These are phyloP conservation scores for Lochmaea capreae DNA, from an alignment of 2,888 invertebrate species.

Conservation along the genomic window DNA sequence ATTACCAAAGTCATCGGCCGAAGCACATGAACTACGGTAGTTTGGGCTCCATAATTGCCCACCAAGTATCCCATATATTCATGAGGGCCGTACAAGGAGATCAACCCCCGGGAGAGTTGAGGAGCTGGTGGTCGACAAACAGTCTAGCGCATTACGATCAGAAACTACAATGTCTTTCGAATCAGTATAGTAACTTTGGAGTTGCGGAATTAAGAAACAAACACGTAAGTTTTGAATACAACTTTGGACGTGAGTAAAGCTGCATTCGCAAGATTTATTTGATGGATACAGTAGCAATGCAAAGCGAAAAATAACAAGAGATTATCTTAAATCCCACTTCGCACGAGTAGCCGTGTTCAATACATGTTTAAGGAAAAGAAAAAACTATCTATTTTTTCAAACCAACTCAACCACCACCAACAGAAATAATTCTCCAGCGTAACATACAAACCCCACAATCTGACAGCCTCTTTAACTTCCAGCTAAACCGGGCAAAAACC, in stretches of 20 bases:
- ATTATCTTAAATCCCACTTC: no score
- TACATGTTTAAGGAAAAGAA: no score
- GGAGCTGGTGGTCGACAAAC: conserved; percentile 89
- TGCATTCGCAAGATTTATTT: background rate
- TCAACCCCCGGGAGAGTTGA: conserved; percentile 79
- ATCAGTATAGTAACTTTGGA: conserved; percentile 90
- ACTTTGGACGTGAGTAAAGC: conserved; percentile 3
- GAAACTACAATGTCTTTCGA: conserved; percentile 87
- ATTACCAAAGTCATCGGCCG: conserved; percentile 59
- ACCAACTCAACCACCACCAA: background rate
- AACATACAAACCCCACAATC: background rate
- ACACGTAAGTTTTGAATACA: conserved; percentile 68
- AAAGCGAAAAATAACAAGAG: no score
- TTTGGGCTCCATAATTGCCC: conserved; percentile 59
- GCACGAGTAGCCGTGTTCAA: no score
- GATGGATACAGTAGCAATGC: background rate
- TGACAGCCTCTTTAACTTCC: conserved; percentile 34
- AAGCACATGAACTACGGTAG: conserved; percentile 63
- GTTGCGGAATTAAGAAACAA: conserved; percentile 76
- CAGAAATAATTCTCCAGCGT: background rate
- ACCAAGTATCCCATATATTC: conserved; percentile 61
- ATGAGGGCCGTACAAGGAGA: conserved; percentile 83
- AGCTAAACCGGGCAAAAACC: conserved; percentile 50
- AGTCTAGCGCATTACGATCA: conserved; percentile 85
- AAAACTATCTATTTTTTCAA: no score